Evolutionary conservation across 2,113 vertebrate genomes (phyloP).

Genomic region (Hippolais icterina): DNA sequence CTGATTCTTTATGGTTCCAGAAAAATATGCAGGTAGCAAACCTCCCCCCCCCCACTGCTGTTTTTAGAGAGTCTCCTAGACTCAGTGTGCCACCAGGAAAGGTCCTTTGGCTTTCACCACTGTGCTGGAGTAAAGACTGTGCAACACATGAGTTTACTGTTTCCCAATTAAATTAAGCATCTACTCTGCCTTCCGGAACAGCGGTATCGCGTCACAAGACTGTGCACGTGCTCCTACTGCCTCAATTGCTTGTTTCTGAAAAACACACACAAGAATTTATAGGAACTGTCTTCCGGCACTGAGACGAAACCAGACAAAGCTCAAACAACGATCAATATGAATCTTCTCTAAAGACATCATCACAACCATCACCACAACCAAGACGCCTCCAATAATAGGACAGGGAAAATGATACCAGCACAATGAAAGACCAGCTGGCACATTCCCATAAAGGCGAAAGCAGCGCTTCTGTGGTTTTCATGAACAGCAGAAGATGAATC

Average conservation of each 20-base stretch:
- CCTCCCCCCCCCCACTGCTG: neutral
- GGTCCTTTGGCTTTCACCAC: neutral
- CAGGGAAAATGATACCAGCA: neutral
- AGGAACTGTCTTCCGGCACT: neutral
- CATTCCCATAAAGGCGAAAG: constrained; percentile 29
- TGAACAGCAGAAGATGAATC: constrained; percentile 40
- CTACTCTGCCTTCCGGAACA: neutral
- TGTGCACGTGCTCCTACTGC: neutral
- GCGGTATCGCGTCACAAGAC: accelerated
- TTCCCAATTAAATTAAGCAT: neutral
- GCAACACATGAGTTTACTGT: neutral
- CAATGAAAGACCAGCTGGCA: constrained; percentile 30
- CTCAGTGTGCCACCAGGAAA: accelerated
- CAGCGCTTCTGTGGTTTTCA: constrained; percentile 30
- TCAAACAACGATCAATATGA: neutral
- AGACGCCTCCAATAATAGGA: neutral
- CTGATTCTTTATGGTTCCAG: neutral
- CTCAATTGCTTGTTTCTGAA: neutral
- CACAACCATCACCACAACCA: neutral
- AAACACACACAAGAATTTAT: neutral
- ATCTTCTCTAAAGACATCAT: neutral
- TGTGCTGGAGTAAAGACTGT: neutral
- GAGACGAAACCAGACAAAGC: neutral
- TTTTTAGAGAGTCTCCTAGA: neutral
- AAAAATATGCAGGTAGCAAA: neutral